Base-by-base conservation (phyloP, 1,140 invertebrate genomes). In the Ganaspis sp. region DNA sequence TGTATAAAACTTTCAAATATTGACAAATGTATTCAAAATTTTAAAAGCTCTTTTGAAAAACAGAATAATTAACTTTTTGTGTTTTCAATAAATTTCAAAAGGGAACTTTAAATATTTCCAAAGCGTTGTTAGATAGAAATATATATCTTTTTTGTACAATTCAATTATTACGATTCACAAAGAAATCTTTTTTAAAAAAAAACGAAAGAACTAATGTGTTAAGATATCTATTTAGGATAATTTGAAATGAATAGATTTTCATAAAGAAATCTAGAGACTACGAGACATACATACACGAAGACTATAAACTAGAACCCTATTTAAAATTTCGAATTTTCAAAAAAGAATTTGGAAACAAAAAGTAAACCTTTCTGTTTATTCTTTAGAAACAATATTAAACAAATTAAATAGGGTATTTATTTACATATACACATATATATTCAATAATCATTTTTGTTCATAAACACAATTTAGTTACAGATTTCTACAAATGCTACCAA, bases 361-460 rank as follows among this genome's bases (percentile, higher is more conserved):
- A n/a, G 8, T n/a, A 3, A 17, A 49, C 17, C 8, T 17, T 8
- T 26, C 4, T 0, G 2, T 58, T 23, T 19, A 9, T 9, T 64
- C 23, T 9, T 64, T 9, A 34, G n/a, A 29, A 26, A 29, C 12
- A 23, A 54, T 64, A 15, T 29, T 15, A 26, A 64, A 26, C 9
- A 64, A 26, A 26, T 64, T 64, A 64, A 64, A 64, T 26, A 64
- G 58, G 58, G 58, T 64, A 64, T 26, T 6, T 34, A 21, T 19
- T 26, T 69, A n/a, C 58, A 69, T 15, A 64, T 26, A 29, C 26
- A 64, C 12, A 64, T 78, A 72, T 45, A 42, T 40, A 42, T 49
- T 9, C 11, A 34, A n/a, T n/a, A n/a, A n/a, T n/a, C n/a, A 70
- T 70, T 37, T 37, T 40, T 6, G 29, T 70, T 34, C 15, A 21